Conservation (phyloP, 2,888 invertebrate species). For the Neuroscelio doddi region DNA sequence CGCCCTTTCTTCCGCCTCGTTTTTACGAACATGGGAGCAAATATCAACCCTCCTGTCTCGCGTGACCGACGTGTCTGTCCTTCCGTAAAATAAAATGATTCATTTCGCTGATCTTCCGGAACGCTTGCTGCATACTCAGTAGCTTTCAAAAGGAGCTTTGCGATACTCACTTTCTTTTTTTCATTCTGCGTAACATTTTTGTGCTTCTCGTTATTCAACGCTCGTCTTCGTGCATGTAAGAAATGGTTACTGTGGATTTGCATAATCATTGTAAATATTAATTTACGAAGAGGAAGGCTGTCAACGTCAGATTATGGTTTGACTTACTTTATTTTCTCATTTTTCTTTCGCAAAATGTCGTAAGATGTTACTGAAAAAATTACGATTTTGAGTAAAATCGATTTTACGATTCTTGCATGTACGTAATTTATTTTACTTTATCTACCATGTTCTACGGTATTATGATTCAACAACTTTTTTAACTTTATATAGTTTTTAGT, state of each 20-base stretch:
- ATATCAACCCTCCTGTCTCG: slow-evolving; percentile 39
- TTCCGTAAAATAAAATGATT: slow-evolving; percentile 67
- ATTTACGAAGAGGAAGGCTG: neutral
- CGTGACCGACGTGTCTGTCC: slow-evolving; percentile 65
- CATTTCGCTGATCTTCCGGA: slow-evolving; percentile 55
- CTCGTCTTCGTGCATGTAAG: neutral
- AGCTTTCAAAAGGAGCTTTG: slow-evolving; percentile 13
- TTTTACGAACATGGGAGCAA: slow-evolving; percentile 29
- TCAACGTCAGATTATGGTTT: neutral
- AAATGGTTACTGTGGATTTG: too few relatives aligned
- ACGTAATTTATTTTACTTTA: too few relatives aligned
- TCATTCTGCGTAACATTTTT: slow-evolving; percentile 15
- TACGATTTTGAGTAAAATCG: too few relatives aligned
- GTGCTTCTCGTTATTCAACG: slow-evolving; percentile 1
- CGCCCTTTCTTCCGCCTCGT: slow-evolving; percentile 17
- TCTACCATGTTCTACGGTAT: too few relatives aligned
- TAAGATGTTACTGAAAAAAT: too few relatives aligned
- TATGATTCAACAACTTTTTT: too few relatives aligned
- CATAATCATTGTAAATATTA: neutral
- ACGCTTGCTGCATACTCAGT: slow-evolving; percentile 51
- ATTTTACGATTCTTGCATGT: too few relatives aligned
- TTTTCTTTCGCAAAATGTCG: neutral
- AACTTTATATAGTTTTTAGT: too few relatives aligned
- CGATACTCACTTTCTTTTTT: slow-evolving; percentile 23
- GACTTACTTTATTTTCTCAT: too few relatives aligned